A percentile compares a stretch with the other conserved stretches of the same genome.
Conservation (phyloP, 2,888 invertebrate species). For the Platycnemis pennipes region DNA sequence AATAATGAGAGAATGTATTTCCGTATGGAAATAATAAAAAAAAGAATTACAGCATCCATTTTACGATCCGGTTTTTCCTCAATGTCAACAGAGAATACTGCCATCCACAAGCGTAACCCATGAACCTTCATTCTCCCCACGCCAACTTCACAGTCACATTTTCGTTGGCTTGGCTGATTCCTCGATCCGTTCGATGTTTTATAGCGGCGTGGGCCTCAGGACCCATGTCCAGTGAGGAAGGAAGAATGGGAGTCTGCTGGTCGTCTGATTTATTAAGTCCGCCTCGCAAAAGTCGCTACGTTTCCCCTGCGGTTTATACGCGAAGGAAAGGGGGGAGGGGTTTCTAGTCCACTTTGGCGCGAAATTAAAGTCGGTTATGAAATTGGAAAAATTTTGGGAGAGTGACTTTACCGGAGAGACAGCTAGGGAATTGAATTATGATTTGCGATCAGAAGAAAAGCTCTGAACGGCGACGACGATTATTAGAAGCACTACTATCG, state of each 20-base stretch:
- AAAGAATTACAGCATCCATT: no score
- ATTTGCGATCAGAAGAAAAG: neutral
- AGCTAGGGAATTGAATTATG: neutral
- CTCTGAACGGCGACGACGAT: neutral
- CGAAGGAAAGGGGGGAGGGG: neutral
- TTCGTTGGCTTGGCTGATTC: no score
- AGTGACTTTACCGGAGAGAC: neutral
- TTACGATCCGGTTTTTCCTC: no score
- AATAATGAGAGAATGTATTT: no score
- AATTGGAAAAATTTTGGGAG: neutral
- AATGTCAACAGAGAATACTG: no score
- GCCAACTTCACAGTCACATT: no score
- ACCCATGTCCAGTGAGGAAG: neutral
- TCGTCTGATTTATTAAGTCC: conserved; percentile 4
- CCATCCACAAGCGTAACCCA: no score
- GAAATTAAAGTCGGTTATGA: neutral
- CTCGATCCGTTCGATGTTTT: neutral
- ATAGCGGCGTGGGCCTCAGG: neutral
- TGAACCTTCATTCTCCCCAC: no score
- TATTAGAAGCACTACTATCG: no score
- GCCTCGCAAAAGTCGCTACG: neutral
- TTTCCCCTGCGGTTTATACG: neutral
- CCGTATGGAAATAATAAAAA: no score
- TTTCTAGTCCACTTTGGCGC: neutral
- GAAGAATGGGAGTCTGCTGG: neutral